Percentiles rank a stretch among this genome's conserved stretches.
These are phyloP conservation scores for Lycodopsis pacificus DNA, from an alignment of 2,797 vertebrate species.

Conservation along the genomic window DNA sequence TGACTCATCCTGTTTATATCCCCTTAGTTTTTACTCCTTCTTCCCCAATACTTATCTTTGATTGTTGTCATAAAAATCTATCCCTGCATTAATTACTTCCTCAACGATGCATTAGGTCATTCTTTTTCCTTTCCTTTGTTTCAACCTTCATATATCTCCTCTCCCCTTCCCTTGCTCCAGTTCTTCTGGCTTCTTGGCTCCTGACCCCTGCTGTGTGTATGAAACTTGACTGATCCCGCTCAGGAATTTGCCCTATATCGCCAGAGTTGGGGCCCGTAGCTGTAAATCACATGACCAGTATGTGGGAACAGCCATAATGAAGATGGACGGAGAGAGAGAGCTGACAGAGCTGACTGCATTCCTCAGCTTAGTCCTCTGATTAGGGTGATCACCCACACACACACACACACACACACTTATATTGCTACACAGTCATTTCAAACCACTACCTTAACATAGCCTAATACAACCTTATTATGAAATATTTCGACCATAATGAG, in stretches of 20 bases:
- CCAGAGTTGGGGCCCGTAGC: slow-evolving; percentile 63
- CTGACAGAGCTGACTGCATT: slow-evolving; percentile 67
- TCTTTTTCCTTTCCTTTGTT: slow-evolving; percentile 3
- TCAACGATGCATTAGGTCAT: background rate
- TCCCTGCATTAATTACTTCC: background rate
- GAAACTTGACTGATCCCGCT: slow-evolving; percentile 71
- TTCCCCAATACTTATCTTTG: background rate
- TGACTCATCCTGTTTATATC: slow-evolving; percentile 15
- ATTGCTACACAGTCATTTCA: background rate
- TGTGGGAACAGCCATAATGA: slow-evolving; percentile 74
- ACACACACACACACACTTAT: background rate
- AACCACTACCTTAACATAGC: background rate
- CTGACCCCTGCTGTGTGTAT: slow-evolving; percentile 63
- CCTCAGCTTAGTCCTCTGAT: slow-evolving; percentile 59
- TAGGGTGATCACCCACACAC: slow-evolving; percentile 34
- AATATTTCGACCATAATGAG: background rate
- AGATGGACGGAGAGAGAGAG: slow-evolving; percentile 72
- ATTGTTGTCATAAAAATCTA: slow-evolving; percentile 7
- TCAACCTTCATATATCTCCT: slow-evolving; percentile 19
- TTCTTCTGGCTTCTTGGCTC: slow-evolving; percentile 42
- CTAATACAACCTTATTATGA: background rate
- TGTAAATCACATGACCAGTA: slow-evolving; percentile 79
- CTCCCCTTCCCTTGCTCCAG: slow-evolving; percentile 8
- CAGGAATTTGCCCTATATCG: slow-evolving; percentile 80
- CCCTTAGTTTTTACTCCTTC: background rate